Evolutionary conservation across 2,888 invertebrate species (phyloP).

Genomic region (Griposia aprilina): DNA sequence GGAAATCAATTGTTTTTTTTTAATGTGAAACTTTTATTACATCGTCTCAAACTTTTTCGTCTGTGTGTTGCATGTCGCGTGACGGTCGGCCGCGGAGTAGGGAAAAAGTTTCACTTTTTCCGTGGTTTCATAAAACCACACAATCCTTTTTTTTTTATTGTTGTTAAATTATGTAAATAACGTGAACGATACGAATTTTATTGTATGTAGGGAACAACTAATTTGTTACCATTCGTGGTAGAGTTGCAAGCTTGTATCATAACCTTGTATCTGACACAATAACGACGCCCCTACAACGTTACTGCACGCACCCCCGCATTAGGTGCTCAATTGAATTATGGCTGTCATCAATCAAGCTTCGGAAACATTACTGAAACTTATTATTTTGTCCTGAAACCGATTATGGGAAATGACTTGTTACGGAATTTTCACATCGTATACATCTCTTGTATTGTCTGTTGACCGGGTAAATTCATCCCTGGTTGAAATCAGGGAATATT

Average conservation of each 20-base stretch:
- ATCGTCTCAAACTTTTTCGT: too few relatives aligned
- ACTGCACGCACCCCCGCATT: conserved; percentile 55
- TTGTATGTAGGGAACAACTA: conserved; percentile 10
- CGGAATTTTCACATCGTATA: conserved; percentile 14
- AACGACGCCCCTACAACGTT: conserved; percentile 22
- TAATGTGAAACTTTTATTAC: too few relatives aligned
- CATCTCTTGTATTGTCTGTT: conserved; percentile 26
- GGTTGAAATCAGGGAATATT: neutral
- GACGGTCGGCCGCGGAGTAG: too few relatives aligned
- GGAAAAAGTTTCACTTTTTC: too few relatives aligned
- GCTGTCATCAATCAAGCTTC: conserved; percentile 72
- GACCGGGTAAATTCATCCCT: conserved; percentile 6
- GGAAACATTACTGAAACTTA: conserved; percentile 50
- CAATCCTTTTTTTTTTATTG: too few relatives aligned
- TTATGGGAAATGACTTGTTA: conserved; percentile 45
- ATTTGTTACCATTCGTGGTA: conserved; percentile 18
- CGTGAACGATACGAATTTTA: neutral
- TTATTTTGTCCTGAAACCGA: conserved; percentile 69
- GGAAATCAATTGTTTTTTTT: neutral
- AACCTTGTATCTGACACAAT: conserved; percentile 35
- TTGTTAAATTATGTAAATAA: neutral
- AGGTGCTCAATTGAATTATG: conserved; percentile 68
- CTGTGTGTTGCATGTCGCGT: too few relatives aligned
- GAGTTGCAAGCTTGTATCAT: conserved; percentile 14
- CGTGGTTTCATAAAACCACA: too few relatives aligned